phyloP scores from a whole-genome alignment of 1,140 invertebrate species.

The Orussus abietinus region DNA sequence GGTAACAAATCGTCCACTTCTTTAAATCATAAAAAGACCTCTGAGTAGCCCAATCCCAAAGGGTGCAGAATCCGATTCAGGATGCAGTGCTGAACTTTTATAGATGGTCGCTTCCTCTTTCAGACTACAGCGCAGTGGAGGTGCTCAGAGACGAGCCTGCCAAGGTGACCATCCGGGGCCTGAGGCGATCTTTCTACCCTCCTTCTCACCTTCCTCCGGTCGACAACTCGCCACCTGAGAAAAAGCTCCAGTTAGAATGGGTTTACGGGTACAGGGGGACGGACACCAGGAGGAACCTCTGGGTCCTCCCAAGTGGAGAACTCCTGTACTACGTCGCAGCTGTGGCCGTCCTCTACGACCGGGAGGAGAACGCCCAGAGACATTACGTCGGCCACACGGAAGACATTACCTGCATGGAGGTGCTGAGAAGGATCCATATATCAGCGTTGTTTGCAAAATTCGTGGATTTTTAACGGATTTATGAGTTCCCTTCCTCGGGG shows the following conservation, averaged over 20 bases:
- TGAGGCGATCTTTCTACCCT: conserved; percentile 81
- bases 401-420: conserved; percentile 69
- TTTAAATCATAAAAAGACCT: too few species aligned
- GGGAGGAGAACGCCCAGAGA: conserved; percentile 84
- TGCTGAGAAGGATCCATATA: too few species aligned
- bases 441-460: too few species aligned
- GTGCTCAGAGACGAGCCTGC: conserved; percentile 80
- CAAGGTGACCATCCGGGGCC: conserved; percentile 77
- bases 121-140: conserved; percentile 78
- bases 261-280: conserved; percentile 93
- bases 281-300: conserved; percentile 82
- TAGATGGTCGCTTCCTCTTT: conserved; percentile 7
- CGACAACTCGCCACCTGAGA: conserved; percentile 79
- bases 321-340: conserved; percentile 90
- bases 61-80: too few species aligned
- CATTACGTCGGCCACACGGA: conserved; percentile 93
- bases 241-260: conserved; percentile 86
- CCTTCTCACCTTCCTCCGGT: conserved; percentile 76
- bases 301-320: conserved; percentile 88
- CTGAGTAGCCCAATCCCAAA: too few species aligned
- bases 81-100: too few species aligned
- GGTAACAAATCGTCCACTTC: conserved; percentile 50
- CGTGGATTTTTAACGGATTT: too few species aligned
- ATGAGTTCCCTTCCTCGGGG: too few species aligned
- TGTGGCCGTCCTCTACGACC: conserved; percentile 86